Conservation (phyloP, 2,888 invertebrate species). For the Xestia c-nigrum region DNA sequence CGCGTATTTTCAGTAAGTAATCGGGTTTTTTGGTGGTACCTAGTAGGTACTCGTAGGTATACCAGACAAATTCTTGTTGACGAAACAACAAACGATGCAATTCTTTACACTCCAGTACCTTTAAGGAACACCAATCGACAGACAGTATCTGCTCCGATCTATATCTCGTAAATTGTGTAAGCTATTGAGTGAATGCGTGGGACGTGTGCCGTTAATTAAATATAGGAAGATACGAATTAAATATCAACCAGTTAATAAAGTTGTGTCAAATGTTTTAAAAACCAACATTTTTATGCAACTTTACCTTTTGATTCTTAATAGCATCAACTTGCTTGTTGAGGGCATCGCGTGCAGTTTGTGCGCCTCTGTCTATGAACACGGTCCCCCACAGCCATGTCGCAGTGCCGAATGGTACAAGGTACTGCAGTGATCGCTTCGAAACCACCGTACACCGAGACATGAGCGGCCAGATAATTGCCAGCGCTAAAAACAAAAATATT, state of each 20-base stretch:
- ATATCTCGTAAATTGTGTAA: not conserved
- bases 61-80: too few species aligned
- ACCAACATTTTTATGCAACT: constrained; percentile 36
- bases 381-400: constrained; percentile 97
- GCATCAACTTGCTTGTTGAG: constrained; percentile 93
- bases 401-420: constrained; percentile 95
- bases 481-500: constrained; percentile 84
- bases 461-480: constrained; percentile 95
- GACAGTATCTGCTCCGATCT: not conserved
- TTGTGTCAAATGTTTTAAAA: constrained; percentile 34
- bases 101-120: not conserved
- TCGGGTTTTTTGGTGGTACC: too few species aligned
- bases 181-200: not conserved
- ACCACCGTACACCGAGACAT: constrained; percentile 95
- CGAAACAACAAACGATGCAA: not conserved
- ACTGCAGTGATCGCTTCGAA: constrained; percentile 95
- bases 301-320: constrained; percentile 92
- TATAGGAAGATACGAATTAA: not conserved
- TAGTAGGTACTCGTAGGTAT: too few species aligned
- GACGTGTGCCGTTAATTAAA: not conserved
- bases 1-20: too few species aligned
- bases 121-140: not conserved
- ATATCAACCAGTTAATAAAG: constrained; percentile 14
- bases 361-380: constrained; percentile 95
- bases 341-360: constrained; percentile 93